A percentile compares a stretch with the other conserved stretches of the same genome.
Conservation (phyloP, 92 coral and sea anemone species). For the Pocillopora grandis region DNA sequence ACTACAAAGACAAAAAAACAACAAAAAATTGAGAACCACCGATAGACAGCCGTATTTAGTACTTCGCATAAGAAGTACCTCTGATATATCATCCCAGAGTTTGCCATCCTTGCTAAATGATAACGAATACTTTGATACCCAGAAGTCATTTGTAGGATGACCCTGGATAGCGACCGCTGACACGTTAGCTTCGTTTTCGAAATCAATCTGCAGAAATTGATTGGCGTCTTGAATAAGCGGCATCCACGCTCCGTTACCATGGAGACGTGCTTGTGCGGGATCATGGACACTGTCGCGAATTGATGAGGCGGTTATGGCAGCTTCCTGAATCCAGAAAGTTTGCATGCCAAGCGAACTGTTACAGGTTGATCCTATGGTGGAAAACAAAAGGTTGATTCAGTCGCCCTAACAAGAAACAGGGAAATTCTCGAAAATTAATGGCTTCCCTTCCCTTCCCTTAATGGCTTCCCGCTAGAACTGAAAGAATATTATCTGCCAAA, state of each 20-base stretch:
- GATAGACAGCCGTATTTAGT: too few relatives aligned
- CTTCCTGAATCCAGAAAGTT: slow-evolving; percentile 70
- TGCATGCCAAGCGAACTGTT: slow-evolving; percentile 74
- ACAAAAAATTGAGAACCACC: too few relatives aligned
- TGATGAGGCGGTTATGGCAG: slow-evolving; percentile 78
- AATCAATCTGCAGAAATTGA: slow-evolving; percentile 79
- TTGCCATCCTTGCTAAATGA: slow-evolving; percentile 73
- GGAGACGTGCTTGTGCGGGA: slow-evolving; percentile 89
- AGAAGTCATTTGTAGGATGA: slow-evolving; percentile 66
- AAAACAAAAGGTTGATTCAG: not conserved
- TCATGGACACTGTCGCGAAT: slow-evolving; percentile 56
- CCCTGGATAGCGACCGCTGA: slow-evolving; percentile 83
- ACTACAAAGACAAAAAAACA: too few relatives aligned
- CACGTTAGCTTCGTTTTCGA: slow-evolving; percentile 59
- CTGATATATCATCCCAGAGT: slow-evolving; percentile 52
- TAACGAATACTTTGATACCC: slow-evolving; percentile 70
- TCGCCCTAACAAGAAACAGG: not conserved
- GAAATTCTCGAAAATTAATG: not conserved
- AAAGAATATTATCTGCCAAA: too few relatives aligned
- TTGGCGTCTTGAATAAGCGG: slow-evolving; percentile 62
- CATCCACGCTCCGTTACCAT: slow-evolving; percentile 85
- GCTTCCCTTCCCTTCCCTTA: not conserved
- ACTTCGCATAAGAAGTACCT: slow-evolving; percentile 41
- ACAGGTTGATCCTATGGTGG: slow-evolving; percentile 33
- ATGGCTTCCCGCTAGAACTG: too few relatives aligned